These are phyloP conservation scores for Colinus virginianus DNA, from an alignment of 2,113 vertebrate genomes.

Conservation along the genomic window DNA sequence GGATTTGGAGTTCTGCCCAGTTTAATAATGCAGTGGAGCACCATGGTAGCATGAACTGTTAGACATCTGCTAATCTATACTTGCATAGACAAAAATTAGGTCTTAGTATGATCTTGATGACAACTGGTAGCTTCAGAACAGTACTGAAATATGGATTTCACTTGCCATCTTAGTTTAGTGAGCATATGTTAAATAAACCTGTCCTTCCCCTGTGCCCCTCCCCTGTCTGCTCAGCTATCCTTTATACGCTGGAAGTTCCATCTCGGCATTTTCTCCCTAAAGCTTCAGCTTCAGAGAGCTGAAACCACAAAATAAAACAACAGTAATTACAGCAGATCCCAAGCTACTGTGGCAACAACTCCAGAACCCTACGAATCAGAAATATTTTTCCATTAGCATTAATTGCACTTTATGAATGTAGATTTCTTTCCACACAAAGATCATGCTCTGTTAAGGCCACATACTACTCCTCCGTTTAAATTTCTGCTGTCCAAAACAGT, in stretches of 20 bases:
- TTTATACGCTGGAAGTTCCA: neutral
- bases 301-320: neutral
- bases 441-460: neutral
- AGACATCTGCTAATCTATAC: neutral
- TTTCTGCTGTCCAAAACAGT: neutral
- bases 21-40: neutral
- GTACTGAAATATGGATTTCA: neutral
- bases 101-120: neutral
- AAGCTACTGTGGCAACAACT: neutral
- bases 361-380: neutral
- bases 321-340: neutral
- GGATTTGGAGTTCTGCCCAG: neutral
- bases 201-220: neutral
- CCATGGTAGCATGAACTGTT: neutral
- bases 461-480: neutral
- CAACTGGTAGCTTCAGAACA: neutral
- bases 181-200: neutral
- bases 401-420: neutral
- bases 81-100: neutral
- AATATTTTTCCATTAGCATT: neutral
- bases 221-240: fast-evolving
- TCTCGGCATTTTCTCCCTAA: neutral
- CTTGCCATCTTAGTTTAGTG: neutral
- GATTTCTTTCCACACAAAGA: neutral
- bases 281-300: neutral